Base-by-base conservation (phyloP, 1,140 invertebrate genomes). In the Drosophila pandora region DNA sequence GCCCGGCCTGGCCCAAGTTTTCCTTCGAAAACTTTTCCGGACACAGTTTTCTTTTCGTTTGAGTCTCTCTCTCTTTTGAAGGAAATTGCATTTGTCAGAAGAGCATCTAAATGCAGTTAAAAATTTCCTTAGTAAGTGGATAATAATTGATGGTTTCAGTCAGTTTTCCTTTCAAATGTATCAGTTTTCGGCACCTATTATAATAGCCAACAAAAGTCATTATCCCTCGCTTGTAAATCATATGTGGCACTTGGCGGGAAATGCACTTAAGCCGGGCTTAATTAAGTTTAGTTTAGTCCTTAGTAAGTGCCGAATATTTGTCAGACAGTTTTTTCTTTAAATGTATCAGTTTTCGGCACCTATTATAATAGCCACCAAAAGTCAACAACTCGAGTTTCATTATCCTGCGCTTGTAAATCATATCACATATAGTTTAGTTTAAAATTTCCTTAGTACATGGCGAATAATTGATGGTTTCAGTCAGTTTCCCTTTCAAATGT, bases 1-100 rank as follows among this genome's bases (percentile, higher is more conserved):
- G 17, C 17, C 17, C 17, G 17, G 71, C 60, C 21, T 69, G 68
- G 60, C 53, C 13, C 62, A 74, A 81, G 54, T 71, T 80, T 76
- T 22, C 8, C 22, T 8, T 25, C 41, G 30, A 64, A 74, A 73
- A 71, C 23, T 69, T 69, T 23, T 23, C 41, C 63, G 17, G 43
- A 69, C 68, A 53, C 63, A 52, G 63, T 67, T 67, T 67, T 64
- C 63, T 34, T 67, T 50, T 67, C 62, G 37, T 49, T 62, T 12
- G 43, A 65, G 59, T 65, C 25, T 23, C 50, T 32, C 50, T 32
- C 25, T 25, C 6, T 41, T 8, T 43, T 17, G 13, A 5, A 8
- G 47, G 58, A 43, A 63, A 67, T 52, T 63, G 63, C 63, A 67
- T 61, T 52, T 50, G 7, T 2, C 62, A 60, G 23, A 47, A 28